Evolutionary conservation across 2,888 invertebrate genomes (phyloP).

Genomic region (Teleogryllus oceanicus): DNA sequence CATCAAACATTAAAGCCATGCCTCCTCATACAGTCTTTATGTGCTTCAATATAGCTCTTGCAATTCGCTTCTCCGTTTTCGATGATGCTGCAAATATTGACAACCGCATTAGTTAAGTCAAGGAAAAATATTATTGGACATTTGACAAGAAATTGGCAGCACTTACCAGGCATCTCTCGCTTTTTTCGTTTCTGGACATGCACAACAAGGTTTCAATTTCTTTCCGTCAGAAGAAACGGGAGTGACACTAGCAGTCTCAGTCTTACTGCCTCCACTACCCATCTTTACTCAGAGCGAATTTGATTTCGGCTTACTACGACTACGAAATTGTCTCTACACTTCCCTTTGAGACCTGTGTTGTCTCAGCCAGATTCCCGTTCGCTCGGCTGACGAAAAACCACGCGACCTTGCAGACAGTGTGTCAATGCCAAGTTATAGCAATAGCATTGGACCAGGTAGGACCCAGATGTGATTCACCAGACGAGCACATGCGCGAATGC

Average conservation of each 20-base stretch:
- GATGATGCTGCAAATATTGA: slow-evolving; percentile 68
- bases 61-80: slow-evolving; percentile 92
- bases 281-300: background rate
- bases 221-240: slow-evolving; percentile 56
- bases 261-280: background rate
- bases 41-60: slow-evolving; percentile 84
- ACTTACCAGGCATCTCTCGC: slow-evolving; percentile 84
- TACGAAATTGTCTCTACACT: too few species aligned
- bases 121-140: too few species aligned
- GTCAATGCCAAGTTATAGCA: too few species aligned
- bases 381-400: too few species aligned
- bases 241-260: background rate
- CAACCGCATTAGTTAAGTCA: too few species aligned
- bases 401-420: too few species aligned
- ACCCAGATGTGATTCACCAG: too few species aligned
- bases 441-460: too few species aligned
- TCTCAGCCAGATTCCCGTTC: too few species aligned
- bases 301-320: too few species aligned
- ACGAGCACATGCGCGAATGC: too few species aligned
- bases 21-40: slow-evolving; percentile 93
- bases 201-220: slow-evolving; percentile 92
- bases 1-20: slow-evolving; percentile 66
- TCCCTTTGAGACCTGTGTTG: too few species aligned
- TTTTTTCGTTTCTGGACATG: slow-evolving; percentile 93
- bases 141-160: slow-evolving; percentile 28